These are phyloP conservation scores for Myathropa florea DNA, from an alignment of 2,888 invertebrate species.

Conservation along the genomic window DNA sequence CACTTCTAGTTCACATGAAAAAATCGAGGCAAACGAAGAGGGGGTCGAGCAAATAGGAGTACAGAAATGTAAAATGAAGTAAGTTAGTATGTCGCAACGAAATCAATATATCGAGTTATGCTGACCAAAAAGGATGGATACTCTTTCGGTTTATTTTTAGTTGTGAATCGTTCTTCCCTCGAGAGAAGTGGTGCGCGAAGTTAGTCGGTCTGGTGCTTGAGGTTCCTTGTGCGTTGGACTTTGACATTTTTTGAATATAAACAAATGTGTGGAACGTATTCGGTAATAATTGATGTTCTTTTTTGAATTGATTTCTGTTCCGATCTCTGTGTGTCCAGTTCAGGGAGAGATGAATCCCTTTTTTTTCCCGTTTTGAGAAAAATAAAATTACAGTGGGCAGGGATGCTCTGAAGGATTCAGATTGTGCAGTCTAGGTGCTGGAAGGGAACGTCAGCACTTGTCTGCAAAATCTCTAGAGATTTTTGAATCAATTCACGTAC, in stretches of 20 bases:
- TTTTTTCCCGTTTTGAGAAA: neutral
- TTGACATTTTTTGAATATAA: neutral
- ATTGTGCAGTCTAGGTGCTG: too few relatives aligned
- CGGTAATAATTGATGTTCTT: conserved; percentile 30
- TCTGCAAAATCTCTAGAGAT: too few relatives aligned
- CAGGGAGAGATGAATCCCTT: too few relatives aligned
- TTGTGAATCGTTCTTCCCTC: conserved; percentile 13
- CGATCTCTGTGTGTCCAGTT: too few relatives aligned
- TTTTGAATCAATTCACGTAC: neutral
- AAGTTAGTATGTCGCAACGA: conserved; percentile 57
- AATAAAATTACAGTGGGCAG: neutral
- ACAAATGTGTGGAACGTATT: conserved; percentile 65
- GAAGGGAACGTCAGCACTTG: too few relatives aligned
- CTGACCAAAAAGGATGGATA: conserved; percentile 58
- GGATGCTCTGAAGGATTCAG: neutral
- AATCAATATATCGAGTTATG: conserved; percentile 66
- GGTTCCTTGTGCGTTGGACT: neutral
- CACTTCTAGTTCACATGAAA: neutral
- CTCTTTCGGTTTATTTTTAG: conserved; percentile 30
- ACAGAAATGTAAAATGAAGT: conserved; percentile 24
- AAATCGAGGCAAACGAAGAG: neutral
- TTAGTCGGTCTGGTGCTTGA: neutral
- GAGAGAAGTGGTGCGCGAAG: neutral
- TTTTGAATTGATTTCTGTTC: neutral
- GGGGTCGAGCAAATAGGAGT: neutral